A percentile compares a stretch with the other conserved stretches of the same genome.
Evolutionary conservation across 2,797 vertebrate species (phyloP).

Genomic region (Chloroceryle inda): DNA sequence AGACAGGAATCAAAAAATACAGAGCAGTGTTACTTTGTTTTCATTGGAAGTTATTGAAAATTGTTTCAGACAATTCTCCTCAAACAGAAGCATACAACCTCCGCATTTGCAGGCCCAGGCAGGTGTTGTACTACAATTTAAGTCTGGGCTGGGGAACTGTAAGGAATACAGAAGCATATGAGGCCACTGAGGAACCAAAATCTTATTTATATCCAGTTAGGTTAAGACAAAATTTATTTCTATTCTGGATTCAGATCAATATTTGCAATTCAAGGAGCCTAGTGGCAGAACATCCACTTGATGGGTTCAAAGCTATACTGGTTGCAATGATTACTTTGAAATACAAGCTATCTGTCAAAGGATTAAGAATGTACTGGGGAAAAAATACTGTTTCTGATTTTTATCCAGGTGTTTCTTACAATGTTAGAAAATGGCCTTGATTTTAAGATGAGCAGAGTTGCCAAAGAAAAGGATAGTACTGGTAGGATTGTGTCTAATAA

Average conservation of each 20-base stretch:
- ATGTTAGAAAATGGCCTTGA: background rate
- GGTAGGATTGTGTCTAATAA: conserved; percentile 76
- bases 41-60: background rate
- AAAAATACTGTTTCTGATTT: background rate
- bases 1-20: background rate
- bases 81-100: background rate
- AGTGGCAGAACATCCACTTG: background rate
- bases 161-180: background rate
- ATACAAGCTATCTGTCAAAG: background rate
- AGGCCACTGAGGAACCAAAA: background rate
- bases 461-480: conserved; percentile 72
- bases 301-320: background rate
- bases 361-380: background rate
- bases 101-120: background rate
- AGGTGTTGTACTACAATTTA: background rate
- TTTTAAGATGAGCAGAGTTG: conserved; percentile 77
- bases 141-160: background rate
- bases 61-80: background rate
- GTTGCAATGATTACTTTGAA: background rate
- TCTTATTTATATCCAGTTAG: background rate
- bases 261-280: background rate
- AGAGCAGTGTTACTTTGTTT: background rate
- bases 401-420: background rate
- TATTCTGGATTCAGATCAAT: background rate
- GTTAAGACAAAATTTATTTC: background rate